Evolutionary conservation across 2,113 vertebrate genomes (phyloP), one percentile per base, ranked within the genome.

Genomic region (Coryphaenoides rupestris): DNA sequence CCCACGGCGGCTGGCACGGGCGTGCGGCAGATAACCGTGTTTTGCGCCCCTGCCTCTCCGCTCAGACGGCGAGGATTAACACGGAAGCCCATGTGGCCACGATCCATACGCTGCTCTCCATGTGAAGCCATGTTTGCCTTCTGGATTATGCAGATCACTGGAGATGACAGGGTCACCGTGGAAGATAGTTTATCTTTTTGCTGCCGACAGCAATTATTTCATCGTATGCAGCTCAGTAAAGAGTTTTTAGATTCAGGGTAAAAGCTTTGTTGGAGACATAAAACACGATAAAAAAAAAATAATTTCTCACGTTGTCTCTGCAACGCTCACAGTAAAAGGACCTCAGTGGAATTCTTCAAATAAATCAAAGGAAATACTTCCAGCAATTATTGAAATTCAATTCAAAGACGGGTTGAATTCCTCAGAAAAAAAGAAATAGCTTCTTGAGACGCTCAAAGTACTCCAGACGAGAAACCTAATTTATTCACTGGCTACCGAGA

Each of bases 11-110:
- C 16, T n/a, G 47, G 22, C 49, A 66, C 65, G 79, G 68, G 33
- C 75, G 68, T 72, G 70, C 45, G n/a, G 61, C 57, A 78, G 84
- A 89, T 88, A 88, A 86, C 58, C 62, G 40, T 81, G 84, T 85
- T 84, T n/a, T 88, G 75, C 70, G 66, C 76, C 67, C 73, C 74
- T 62, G 60, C n/a, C n/a, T 73, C 68, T 74, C 61, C 33, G 21
- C 53, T 74, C 53, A 76, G 58, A 65, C 60, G 66, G 69, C 49
- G 21, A 47, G 66, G 56, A 50, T 66, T 69, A 67, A n/a, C 61
- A 57, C 62, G 67, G 5, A 77, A 56, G 19, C 61, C 57, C 33
- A 21, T 26, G 33, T 49, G 74, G 79, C 74, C 70, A 77, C 70
- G 72, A 54, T 53, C 64, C n/a, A n/a, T n/a, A n/a, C n/a, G 5